Percentiles rank a stretch among this genome's conserved stretches.
Conservation (phyloP, 2,888 invertebrate genomes). For the Leptothorax acervorum region DNA sequence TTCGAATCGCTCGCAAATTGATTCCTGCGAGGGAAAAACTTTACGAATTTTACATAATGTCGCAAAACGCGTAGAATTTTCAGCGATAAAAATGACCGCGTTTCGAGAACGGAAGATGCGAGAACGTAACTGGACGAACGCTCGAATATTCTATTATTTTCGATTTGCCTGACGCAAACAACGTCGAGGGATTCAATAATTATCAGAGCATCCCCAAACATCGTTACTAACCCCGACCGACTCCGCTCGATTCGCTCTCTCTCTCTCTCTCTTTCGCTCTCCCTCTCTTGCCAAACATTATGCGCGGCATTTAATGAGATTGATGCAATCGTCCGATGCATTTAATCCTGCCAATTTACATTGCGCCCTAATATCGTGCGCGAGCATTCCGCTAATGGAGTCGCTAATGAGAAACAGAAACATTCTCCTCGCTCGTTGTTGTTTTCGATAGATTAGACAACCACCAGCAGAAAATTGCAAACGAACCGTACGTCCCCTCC, state of each 20-base stretch:
- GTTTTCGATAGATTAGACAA: constrained; percentile 51
- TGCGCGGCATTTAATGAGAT: constrained; percentile 81
- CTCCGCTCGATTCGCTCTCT: constrained; percentile 58
- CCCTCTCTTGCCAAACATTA: constrained; percentile 78
- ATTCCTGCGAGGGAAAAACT: not conserved
- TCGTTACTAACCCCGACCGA: constrained; percentile 76
- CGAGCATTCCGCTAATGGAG: constrained; percentile 74
- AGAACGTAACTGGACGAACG: constrained; percentile 22
- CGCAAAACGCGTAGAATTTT: not conserved
- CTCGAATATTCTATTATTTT: constrained; percentile 78
- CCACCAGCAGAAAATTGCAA: constrained; percentile 34
- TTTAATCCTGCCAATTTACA: constrained; percentile 80
- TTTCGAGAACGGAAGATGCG: constrained; percentile 30
- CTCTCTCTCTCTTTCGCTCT: not conserved
- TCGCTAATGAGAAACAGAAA: constrained; percentile 75
- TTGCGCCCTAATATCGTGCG: constrained; percentile 73
- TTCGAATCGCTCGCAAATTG: not conserved
- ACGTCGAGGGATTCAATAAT: constrained; percentile 78
- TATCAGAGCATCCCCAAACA: constrained; percentile 81
- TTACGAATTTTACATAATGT: not conserved
- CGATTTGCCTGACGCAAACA: constrained; percentile 77
- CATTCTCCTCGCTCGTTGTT: constrained; percentile 43
- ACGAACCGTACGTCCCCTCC: not conserved
- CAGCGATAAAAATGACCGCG: not conserved
- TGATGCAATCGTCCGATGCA: constrained; percentile 81